phyloP scores from a whole-genome alignment of 2,888 invertebrate genomes.

The Baccha elongata region DNA sequence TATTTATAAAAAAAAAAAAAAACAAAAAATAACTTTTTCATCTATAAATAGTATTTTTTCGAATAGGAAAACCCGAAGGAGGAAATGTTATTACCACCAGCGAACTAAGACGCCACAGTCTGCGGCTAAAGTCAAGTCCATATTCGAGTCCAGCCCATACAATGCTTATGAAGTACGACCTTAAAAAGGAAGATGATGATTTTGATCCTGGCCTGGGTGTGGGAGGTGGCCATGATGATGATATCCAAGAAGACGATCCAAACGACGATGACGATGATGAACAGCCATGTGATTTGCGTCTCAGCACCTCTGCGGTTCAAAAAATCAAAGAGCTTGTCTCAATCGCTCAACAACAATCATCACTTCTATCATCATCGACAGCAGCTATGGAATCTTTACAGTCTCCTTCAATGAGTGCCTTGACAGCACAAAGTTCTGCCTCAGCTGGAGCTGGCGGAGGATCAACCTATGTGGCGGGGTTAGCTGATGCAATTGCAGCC shows the following conservation, averaged over 20 bases:
- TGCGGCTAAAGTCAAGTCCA: slow-evolving; percentile 79
- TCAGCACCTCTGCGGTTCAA: slow-evolving; percentile 76
- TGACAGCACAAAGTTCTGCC: slow-evolving; percentile 68
- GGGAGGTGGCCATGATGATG: slow-evolving; percentile 44
- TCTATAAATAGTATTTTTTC: slow-evolving; percentile 67
- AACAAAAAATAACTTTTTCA: slow-evolving; percentile 39
- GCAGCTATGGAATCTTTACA: slow-evolving; percentile 64
- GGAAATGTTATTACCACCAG: slow-evolving; percentile 28
- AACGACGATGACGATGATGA: slow-evolving; percentile 76
- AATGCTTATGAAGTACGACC: slow-evolving; percentile 78
- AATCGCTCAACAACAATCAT: slow-evolving; percentile 76
- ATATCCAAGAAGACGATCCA: slow-evolving; percentile 74
- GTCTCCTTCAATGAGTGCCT: slow-evolving; percentile 63
- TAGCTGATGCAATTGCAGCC: slow-evolving; percentile 69
- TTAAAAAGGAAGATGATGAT: slow-evolving; percentile 75
- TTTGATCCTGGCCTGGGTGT: slow-evolving; percentile 42
- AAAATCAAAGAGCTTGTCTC: slow-evolving; percentile 78
- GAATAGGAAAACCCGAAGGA: slow-evolving; percentile 67
- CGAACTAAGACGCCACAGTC: slow-evolving; percentile 70
- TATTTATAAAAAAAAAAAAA: slow-evolving; percentile 1
- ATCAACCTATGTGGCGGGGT: slow-evolving; percentile 52
- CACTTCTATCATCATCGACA: slow-evolving; percentile 47
- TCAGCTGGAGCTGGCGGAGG: slow-evolving; percentile 64
- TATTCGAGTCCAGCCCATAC: slow-evolving; percentile 78
- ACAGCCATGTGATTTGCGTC: slow-evolving; percentile 81